phyloP scores from a whole-genome alignment of 2,113 vertebrate species.

The Excalfactoria chinensis region DNA sequence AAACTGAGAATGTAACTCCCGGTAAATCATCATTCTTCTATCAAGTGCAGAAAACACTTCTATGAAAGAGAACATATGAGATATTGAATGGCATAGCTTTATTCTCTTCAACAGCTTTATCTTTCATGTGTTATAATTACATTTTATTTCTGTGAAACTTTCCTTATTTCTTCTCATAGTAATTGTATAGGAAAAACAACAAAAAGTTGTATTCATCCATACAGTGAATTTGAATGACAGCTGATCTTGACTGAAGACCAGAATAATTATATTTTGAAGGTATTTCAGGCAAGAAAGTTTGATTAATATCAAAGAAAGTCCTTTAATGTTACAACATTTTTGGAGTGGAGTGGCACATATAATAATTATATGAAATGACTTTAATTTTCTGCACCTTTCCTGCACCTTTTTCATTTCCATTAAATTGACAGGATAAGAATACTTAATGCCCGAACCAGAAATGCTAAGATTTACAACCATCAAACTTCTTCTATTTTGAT shows the following conservation, averaged over 20 bases:
- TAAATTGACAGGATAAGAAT: conserved; percentile 46
- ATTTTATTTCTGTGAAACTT: conserved; percentile 3
- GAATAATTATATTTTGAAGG: conserved; percentile 69
- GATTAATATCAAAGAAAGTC: conserved; percentile 78
- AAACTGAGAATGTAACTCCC: background rate
- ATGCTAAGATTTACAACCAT: background rate
- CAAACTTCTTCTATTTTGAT: background rate
- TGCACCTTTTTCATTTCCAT: conserved; percentile 57
- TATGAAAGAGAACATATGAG: background rate
- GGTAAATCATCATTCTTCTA: conserved; percentile 3
- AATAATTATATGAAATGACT: conserved; percentile 73
- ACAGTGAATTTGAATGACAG: conserved; percentile 43
- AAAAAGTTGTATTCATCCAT: background rate
- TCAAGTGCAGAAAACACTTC: background rate
- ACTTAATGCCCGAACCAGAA: conserved; percentile 44
- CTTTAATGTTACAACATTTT: conserved; percentile 70
- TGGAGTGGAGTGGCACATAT: conserved; percentile 45
- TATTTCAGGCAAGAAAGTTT: conserved; percentile 62
- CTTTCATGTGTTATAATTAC: conserved; percentile 7
- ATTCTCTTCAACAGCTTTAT: background rate
- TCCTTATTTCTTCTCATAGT: background rate
- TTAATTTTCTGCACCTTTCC: conserved; percentile 57
- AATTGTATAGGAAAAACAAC: background rate
- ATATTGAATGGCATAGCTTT: background rate
- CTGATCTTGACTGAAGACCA: conserved; percentile 57